Evolutionary conservation across 2,113 vertebrate genomes (phyloP).

Genomic region (Paedocypris sp.): DNA sequence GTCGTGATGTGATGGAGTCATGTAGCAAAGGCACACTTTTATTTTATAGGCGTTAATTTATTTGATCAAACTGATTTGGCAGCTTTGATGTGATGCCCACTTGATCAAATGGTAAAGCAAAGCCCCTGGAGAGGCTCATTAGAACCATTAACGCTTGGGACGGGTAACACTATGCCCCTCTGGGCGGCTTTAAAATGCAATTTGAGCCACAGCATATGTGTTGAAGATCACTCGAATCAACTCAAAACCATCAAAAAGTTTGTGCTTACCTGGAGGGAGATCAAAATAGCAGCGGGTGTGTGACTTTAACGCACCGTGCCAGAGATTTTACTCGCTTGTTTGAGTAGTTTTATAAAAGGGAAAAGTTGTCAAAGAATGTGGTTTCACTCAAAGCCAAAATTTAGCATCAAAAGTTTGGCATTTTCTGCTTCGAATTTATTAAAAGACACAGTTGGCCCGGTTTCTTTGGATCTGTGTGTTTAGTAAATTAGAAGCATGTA

Average conservation of each 20-base stretch:
- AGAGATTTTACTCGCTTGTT: neutral
- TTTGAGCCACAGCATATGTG: slow-evolving; percentile 11
- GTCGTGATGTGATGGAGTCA: too few species aligned
- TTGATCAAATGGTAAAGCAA: slow-evolving; percentile 46
- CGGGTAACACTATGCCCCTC: slow-evolving; percentile 38
- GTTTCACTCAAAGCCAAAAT: too few species aligned
- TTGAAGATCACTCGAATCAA: slow-evolving; percentile 13
- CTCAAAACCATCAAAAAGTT: neutral
- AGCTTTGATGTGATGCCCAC: slow-evolving; percentile 39
- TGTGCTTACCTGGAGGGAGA: neutral
- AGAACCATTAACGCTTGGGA: slow-evolving; percentile 33
- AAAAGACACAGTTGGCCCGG: too few species aligned
- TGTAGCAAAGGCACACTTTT: too few species aligned
- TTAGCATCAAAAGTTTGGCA: too few species aligned
- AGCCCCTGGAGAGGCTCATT: slow-evolving; percentile 42
- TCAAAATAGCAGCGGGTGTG: neutral
- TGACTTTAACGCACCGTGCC: neutral
- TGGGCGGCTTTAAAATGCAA: slow-evolving; percentile 26
- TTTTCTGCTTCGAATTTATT: too few species aligned
- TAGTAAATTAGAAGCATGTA: too few species aligned
- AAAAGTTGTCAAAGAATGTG: too few species aligned
- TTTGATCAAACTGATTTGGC: slow-evolving; percentile 35
- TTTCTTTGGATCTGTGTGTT: too few species aligned
- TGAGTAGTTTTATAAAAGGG: neutral
- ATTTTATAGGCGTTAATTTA: too few species aligned